Percentiles rank a stretch among this genome's conserved stretches.
These are phyloP conservation scores for Oreohelix idahoensis DNA, from an alignment of 1,140 invertebrate species.

Conservation along the genomic window DNA sequence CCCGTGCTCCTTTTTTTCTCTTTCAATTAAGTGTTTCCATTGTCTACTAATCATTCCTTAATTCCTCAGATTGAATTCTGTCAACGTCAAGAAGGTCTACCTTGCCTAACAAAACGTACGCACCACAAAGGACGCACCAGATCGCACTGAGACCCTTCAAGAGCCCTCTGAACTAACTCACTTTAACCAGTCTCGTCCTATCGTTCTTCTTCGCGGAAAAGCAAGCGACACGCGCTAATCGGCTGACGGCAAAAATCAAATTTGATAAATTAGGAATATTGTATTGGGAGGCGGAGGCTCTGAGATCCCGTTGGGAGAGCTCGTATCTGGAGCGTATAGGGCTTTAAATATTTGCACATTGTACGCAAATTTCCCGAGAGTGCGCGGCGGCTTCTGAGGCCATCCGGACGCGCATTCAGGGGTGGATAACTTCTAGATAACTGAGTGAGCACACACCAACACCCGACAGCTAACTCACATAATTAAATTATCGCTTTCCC, in stretches of 20 bases:
- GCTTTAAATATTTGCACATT: conserved; percentile 19
- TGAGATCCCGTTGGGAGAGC: neutral
- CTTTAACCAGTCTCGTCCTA: no score
- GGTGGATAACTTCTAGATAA: conserved; percentile 8
- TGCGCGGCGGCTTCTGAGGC: conserved; percentile 1
- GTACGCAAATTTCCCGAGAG: conserved; percentile 12
- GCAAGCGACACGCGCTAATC: neutral
- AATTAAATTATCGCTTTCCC: conserved; percentile 12
- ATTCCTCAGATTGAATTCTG: no score
- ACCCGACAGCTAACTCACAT: conserved; percentile 7
- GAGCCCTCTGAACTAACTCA: no score
- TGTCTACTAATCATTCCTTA: no score
- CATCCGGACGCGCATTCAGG: conserved; percentile 2
- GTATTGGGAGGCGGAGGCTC: neutral
- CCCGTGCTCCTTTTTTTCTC: no score
- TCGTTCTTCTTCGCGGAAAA: neutral
- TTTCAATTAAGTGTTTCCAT: no score
- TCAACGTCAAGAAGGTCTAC: no score
- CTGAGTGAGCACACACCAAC: conserved; percentile 10
- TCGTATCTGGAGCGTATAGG: neutral
- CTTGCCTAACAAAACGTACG: no score
- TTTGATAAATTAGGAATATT: conserved; percentile 13
- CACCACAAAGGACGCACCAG: no score
- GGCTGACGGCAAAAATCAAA: conserved; percentile 19
- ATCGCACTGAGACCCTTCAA: no score